A percentile compares a stretch with the other conserved stretches of the same genome.
Evolutionary conservation across 2,113 vertebrate genomes (phyloP).

Genomic region (Erpornis zantholeuca): DNA sequence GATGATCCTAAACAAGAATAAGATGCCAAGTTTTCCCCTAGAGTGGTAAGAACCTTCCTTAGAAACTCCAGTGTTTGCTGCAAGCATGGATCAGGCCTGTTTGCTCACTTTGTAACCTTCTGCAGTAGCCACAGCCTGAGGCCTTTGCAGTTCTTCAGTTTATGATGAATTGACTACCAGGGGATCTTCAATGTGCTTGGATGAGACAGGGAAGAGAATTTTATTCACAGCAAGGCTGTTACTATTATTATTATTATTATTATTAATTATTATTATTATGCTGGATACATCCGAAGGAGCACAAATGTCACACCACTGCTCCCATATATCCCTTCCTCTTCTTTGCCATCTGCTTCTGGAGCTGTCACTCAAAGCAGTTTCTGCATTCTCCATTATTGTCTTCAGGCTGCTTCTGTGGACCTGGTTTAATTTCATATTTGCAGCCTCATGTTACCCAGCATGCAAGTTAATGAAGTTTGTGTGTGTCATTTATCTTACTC

Average conservation of each 20-base stretch:
- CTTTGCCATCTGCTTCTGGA: background rate
- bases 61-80: background rate
- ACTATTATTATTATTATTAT: background rate
- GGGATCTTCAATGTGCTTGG: background rate
- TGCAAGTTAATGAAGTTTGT: background rate
- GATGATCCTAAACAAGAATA: background rate
- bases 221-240: background rate
- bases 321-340: background rate
- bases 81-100: background rate
- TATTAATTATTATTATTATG: background rate
- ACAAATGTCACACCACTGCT: background rate
- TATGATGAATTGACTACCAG: background rate
- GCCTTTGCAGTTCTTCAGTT: background rate
- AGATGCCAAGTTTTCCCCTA: background rate
- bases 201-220: background rate
- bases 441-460: background rate
- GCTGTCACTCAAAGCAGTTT: background rate
- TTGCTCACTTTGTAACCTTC: background rate
- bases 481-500: background rate
- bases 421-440: constrained; percentile 7
- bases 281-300: background rate
- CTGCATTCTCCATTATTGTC: background rate
- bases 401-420: background rate
- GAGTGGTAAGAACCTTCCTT: background rate
- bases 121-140: background rate